These are phyloP conservation scores for Cololabis saira DNA, from an alignment of 2,113 vertebrate genomes.

Conservation along the genomic window DNA sequence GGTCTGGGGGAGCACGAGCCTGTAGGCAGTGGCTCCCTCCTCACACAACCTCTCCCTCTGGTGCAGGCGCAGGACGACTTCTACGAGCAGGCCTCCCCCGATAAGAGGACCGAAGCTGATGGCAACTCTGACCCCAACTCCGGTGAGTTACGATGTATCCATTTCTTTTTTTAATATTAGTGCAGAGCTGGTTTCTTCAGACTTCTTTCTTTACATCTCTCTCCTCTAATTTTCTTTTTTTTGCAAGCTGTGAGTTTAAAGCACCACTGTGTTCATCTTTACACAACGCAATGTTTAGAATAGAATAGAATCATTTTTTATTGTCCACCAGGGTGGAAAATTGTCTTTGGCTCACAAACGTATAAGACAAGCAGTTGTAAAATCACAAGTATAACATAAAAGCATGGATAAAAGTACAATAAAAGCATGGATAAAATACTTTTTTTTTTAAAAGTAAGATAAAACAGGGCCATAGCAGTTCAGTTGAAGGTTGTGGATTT, in stretches of 20 bases:
- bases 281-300: constrained; percentile 18
- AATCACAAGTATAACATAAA: no score
- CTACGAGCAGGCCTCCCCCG: constrained; percentile 97
- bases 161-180: background rate
- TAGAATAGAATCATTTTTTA: no score
- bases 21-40: constrained; percentile 94
- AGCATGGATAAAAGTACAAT: no score
- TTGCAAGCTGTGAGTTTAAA: background rate
- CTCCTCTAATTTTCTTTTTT: background rate
- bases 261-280: background rate
- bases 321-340: no score
- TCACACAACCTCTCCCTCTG: constrained; percentile 99
- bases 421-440: no score
- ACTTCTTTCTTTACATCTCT: background rate
- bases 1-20: constrained; percentile 98
- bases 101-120: constrained; percentile 99
- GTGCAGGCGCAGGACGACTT: constrained; percentile 99
- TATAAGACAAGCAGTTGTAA: no score
- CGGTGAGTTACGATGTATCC: constrained; percentile 83
- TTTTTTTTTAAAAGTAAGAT: no score
- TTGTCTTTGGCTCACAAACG: no score
- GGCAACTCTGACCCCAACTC: constrained; percentile 99
- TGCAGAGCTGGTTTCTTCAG: background rate
- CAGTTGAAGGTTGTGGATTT: no score
- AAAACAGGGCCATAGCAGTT: no score